Evolutionary conservation across 2,797 vertebrate genomes (phyloP).

Genomic region (Darevskia nairensis): DNA sequence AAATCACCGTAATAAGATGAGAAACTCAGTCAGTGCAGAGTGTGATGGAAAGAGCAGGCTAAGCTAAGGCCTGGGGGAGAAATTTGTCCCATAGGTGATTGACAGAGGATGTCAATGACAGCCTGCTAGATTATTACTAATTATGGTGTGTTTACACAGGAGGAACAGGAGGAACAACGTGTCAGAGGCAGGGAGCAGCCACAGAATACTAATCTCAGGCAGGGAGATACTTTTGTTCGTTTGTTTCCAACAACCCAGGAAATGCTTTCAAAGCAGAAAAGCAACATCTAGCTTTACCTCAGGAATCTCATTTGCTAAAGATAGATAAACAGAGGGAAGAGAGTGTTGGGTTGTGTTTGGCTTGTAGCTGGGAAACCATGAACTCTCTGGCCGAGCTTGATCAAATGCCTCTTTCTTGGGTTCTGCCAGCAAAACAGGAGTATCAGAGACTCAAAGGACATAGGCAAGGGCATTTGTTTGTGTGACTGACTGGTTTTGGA

Average conservation of each 20-base stretch:
- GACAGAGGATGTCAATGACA: conserved; percentile 33
- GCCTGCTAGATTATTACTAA: background rate
- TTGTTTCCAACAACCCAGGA: background rate
- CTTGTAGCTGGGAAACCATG: background rate
- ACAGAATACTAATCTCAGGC: conserved; percentile 24
- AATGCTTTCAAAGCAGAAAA: background rate
- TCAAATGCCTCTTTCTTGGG: background rate
- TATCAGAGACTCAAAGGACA: background rate
- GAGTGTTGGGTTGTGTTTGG: background rate
- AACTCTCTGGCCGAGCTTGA: background rate
- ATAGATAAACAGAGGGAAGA: background rate
- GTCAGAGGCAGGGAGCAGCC: background rate
- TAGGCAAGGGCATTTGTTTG: too few species aligned
- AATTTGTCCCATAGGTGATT: background rate
- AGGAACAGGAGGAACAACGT: conserved; percentile 24
- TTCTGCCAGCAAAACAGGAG: background rate
- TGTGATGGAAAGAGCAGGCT: conserved; percentile 15
- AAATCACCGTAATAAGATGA: conserved; percentile 8
- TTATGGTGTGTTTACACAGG: conserved; percentile 21
- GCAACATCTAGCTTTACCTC: background rate
- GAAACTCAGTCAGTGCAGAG: background rate
- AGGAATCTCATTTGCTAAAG: background rate
- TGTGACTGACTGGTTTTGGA: too few species aligned
- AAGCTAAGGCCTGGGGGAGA: conserved; percentile 29
- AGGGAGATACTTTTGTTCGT: background rate